Conservation (phyloP, 2,113 vertebrate species). For the Notiomystis cincta region DNA sequence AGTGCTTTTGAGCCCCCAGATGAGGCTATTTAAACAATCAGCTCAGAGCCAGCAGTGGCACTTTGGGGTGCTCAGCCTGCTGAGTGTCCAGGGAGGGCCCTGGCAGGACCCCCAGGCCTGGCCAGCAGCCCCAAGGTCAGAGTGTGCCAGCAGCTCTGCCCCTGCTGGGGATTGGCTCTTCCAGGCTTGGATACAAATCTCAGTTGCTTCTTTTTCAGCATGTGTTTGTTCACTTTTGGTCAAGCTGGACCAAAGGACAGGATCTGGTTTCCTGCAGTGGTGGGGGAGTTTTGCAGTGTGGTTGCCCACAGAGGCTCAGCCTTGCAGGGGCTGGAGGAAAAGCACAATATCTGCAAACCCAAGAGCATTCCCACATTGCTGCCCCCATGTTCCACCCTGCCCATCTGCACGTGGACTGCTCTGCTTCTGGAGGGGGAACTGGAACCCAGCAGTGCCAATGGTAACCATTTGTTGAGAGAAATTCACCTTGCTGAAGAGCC, state of each 20-base stretch:
- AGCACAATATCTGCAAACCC: fast-evolving
- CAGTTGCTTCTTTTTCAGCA: background rate
- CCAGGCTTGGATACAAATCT: background rate
- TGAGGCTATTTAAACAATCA: background rate
- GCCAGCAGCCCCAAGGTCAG: too few relatives aligned
- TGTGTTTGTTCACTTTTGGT: background rate
- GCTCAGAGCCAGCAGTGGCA: background rate
- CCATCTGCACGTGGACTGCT: background rate
- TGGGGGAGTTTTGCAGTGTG: background rate
- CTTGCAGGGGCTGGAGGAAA: background rate
- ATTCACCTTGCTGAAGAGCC: background rate
- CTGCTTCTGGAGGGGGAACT: background rate
- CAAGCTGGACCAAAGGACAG: background rate
- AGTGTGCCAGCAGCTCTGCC: background rate
- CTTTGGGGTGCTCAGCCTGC: background rate
- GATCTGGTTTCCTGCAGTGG: fast-evolving
- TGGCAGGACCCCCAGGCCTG: background rate
- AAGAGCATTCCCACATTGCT: fast-evolving
- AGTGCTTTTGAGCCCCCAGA: background rate
- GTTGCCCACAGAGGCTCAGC: background rate
- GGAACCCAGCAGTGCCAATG: background rate
- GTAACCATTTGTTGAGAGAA: background rate
- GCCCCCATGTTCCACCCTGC: background rate
- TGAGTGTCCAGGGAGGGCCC: background rate
- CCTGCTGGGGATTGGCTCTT: too few relatives aligned